These are phyloP conservation scores for Sebastes oblongus DNA, from an alignment of 2,797 vertebrate species.

Conservation along the genomic window DNA sequence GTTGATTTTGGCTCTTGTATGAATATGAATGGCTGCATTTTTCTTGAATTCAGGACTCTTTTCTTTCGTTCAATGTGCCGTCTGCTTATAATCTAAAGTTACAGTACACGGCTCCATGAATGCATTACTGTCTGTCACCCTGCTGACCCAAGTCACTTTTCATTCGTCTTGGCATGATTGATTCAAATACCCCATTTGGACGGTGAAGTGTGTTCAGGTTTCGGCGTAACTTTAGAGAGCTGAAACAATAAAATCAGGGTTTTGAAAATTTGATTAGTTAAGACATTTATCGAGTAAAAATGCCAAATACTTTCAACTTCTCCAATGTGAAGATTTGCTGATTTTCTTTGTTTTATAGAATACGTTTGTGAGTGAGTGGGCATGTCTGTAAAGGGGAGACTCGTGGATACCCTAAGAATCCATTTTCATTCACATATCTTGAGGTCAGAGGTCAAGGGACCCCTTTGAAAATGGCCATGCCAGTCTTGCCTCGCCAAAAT, in stretches of 20 bases:
- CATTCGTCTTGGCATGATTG: slow-evolving; percentile 24
- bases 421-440: no score
- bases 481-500: no score
- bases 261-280: neutral
- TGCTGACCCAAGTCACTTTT: slow-evolving; percentile 17
- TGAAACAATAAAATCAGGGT: neutral
- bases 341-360: neutral
- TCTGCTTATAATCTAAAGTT: slow-evolving; percentile 36
- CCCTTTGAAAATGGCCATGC: no score
- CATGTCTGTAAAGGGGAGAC: no score
- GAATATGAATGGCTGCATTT: slow-evolving; percentile 40
- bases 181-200: slow-evolving; percentile 12
- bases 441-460: no score
- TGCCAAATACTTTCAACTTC: neutral
- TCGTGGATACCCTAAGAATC: fast-evolving
- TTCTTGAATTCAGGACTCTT: slow-evolving; percentile 13
- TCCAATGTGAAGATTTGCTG: neutral
- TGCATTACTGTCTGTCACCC: slow-evolving; percentile 27
- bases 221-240: neutral
- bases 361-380: no score
- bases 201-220: neutral
- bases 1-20: slow-evolving; percentile 45
- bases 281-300: neutral
- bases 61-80: slow-evolving; percentile 11
- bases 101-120: slow-evolving; percentile 22